A percentile compares a stretch with the other conserved stretches of the same genome.
phyloP scores from a whole-genome alignment of 2,113 vertebrate species.

The Rhipidura dahli region DNA sequence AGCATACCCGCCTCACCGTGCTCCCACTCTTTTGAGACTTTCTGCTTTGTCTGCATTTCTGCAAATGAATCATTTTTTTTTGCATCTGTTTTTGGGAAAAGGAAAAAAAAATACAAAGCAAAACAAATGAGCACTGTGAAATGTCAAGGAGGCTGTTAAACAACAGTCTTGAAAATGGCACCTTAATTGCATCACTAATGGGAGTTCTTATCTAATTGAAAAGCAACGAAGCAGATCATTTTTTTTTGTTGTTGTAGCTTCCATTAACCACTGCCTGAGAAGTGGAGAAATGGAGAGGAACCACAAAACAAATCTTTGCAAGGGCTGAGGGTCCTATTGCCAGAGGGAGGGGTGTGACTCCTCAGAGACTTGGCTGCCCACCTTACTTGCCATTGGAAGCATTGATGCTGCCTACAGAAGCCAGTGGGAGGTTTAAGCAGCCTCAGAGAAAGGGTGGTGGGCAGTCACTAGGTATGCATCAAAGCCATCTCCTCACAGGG shows the following conservation, averaged over 20 bases:
- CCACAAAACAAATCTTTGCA: background rate
- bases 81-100: conserved; percentile 27
- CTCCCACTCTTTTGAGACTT: background rate
- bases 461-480: background rate
- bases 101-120: conserved; percentile 34
- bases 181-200: conserved; percentile 57
- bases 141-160: conserved; percentile 61
- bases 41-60: conserved; percentile 31
- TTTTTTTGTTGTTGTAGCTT: conserved; percentile 26
- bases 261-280: conserved; percentile 28
- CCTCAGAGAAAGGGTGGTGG: background rate
- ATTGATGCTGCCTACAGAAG: background rate
- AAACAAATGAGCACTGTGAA: conserved; percentile 58
- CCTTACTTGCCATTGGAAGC: background rate
- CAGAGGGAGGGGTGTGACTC: background rate
- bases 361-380: background rate
- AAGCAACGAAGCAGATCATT: conserved; percentile 29
- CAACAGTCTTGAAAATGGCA: conserved; percentile 17
- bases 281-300: background rate
- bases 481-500: background rate
- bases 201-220: conserved; percentile 58
- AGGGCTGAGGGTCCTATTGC: rapidly evolving
- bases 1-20: background rate
- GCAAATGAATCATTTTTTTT: conserved; percentile 3
- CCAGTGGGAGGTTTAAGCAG: background rate